Conservation (phyloP, 2,888 invertebrate genomes). For the Brachyopa scutellaris region DNA sequence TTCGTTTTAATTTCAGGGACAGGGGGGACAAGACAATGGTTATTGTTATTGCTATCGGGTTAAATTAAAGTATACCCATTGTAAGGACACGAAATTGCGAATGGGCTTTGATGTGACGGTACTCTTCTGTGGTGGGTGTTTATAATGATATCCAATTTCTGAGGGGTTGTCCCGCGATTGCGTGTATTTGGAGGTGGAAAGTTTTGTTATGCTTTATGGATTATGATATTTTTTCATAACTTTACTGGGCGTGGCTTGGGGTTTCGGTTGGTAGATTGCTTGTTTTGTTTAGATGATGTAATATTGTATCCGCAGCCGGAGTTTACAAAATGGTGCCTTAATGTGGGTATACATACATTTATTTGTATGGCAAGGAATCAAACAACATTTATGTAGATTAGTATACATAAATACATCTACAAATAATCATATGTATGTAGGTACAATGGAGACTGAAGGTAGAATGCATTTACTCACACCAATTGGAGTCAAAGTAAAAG, state of each 20-base stretch:
- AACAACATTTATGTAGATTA: no score
- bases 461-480: no score
- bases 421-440: no score
- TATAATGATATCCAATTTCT: constrained; percentile 33
- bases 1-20: constrained; percentile 53
- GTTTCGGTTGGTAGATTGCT: constrained; percentile 13
- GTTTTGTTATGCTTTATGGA: constrained; percentile 66
- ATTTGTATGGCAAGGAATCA: no score
- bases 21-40: constrained; percentile 54
- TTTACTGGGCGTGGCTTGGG: constrained; percentile 61
- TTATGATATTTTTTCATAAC: constrained; percentile 65
- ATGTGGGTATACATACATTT: no score
- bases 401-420: no score
- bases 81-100: constrained; percentile 23
- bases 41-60: constrained; percentile 67
- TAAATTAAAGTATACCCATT: constrained; percentile 51
- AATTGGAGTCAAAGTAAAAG: no score
- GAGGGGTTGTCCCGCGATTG: constrained; percentile 56
- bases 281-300: neutral
- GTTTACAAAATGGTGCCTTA: no score
- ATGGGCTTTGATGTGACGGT: constrained; percentile 35
- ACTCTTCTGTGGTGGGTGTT: constrained; percentile 38
- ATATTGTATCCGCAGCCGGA: neutral
- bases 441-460: no score
- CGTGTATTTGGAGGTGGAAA: constrained; percentile 21